Conservation (phyloP, 2,888 invertebrate species). For the Cantharis rustica region DNA sequence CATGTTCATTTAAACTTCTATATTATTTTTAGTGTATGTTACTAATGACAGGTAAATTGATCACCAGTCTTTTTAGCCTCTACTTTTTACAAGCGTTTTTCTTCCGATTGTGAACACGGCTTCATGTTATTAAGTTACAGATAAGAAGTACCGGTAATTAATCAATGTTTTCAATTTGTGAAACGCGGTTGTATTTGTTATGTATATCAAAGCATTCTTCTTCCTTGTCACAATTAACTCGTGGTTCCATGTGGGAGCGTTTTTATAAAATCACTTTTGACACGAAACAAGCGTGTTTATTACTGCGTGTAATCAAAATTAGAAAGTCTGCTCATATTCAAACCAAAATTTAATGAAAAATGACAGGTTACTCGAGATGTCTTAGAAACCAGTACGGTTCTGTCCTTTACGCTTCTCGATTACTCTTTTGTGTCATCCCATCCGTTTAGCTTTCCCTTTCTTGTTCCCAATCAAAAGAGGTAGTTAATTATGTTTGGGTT, state of each 20-base stretch:
- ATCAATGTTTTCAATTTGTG: background rate
- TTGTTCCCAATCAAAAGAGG: background rate
- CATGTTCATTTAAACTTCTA: constrained; percentile 11
- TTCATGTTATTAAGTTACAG: background rate
- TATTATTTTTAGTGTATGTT: constrained; percentile 12
- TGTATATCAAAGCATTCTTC: background rate
- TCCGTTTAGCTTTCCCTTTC: background rate
- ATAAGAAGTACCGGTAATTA: background rate
- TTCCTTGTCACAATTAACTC: background rate
- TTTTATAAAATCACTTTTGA: background rate
- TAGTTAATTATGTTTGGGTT: background rate
- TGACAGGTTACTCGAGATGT: constrained; percentile 10
- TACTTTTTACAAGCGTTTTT: background rate
- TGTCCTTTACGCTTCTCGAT: background rate
- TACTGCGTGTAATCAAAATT: constrained; percentile 11
- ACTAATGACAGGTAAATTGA: constrained; percentile 18
- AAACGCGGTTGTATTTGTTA: background rate
- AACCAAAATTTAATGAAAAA: constrained; percentile 7
- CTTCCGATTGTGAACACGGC: background rate
- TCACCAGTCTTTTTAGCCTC: constrained; percentile 4
- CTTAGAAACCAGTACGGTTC: background rate
- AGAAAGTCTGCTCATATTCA: constrained; percentile 11
- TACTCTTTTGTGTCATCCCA: background rate
- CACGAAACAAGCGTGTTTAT: constrained; percentile 8
- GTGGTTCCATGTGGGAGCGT: background rate